Evolutionary conservation across 2,113 vertebrate species (phyloP).

Genomic region (Epinephelus cyanopodus): DNA sequence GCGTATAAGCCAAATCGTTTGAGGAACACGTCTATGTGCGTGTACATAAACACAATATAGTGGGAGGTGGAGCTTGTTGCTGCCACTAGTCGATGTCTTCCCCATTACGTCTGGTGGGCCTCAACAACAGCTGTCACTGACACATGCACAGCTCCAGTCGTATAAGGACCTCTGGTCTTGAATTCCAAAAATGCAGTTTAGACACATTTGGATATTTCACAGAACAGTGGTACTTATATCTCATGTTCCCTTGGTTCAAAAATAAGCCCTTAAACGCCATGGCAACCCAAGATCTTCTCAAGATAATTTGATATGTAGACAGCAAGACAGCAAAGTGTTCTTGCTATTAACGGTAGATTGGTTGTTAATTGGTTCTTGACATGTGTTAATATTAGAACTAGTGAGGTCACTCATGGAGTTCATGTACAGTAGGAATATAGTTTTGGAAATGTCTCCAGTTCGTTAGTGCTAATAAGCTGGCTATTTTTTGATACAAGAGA

Average conservation of each 20-base stretch:
- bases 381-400: slow-evolving; percentile 6
- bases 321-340: not conserved
- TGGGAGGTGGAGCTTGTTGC: slow-evolving; percentile 38
- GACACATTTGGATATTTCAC: slow-evolving; percentile 73
- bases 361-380: slow-evolving; percentile 27
- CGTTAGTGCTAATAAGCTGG: not conserved
- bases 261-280: slow-evolving; percentile 66
- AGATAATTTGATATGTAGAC: slow-evolving; percentile 45
- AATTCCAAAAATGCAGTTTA: slow-evolving; percentile 81
- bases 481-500: not conserved
- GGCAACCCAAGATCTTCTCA: slow-evolving; percentile 69
- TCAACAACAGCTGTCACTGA: slow-evolving; percentile 89
- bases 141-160: slow-evolving; percentile 76
- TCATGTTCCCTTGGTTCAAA: slow-evolving; percentile 70
- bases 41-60: slow-evolving; percentile 37
- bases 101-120: slow-evolving; percentile 61
- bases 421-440: not conserved
- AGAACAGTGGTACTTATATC: slow-evolving; percentile 67
- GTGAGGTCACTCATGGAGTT: slow-evolving; percentile 27
- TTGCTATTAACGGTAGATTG: slow-evolving; percentile 33
- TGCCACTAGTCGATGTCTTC: slow-evolving; percentile 49
- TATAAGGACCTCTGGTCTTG: slow-evolving; percentile 63
- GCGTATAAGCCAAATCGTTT: not conserved
- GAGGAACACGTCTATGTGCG: not conserved
- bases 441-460: not conserved